Evolutionary conservation across 2,113 vertebrate genomes (phyloP).

Genomic region (Guaruba guarouba): DNA sequence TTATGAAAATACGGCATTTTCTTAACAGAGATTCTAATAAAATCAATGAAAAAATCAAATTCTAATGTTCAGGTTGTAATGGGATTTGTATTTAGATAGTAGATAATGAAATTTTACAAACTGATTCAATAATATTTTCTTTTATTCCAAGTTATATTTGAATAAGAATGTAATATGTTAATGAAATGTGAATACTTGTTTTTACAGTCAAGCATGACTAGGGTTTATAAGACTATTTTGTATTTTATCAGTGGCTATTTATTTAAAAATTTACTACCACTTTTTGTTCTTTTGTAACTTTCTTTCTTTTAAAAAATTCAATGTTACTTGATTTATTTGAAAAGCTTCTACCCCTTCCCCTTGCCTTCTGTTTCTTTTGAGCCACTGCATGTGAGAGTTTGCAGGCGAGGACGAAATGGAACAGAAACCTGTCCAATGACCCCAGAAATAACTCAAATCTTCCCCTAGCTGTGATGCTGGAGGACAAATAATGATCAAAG

Average conservation of each 20-base stretch:
- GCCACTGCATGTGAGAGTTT: background rate
- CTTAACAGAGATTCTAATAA: background rate
- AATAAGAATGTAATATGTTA: background rate
- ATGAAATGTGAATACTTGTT: background rate
- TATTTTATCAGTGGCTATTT: background rate
- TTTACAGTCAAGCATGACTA: accelerated
- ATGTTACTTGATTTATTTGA: background rate
- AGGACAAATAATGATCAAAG: background rate
- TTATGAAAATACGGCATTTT: background rate
- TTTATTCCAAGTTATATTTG: background rate
- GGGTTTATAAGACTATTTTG: background rate
- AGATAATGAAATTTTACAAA: background rate
- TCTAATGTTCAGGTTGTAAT: background rate
- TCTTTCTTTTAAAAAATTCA: background rate
- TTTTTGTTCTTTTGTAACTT: background rate
- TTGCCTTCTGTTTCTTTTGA: background rate
- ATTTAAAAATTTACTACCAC: accelerated
- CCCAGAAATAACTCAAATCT: background rate
- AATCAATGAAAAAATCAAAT: background rate
- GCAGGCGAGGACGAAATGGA: background rate
- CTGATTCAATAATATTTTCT: background rate
- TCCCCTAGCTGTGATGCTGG: background rate
- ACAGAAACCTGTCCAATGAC: background rate
- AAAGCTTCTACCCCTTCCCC: accelerated
- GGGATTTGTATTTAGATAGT: background rate